These are phyloP conservation scores for Merops nubicus DNA, from an alignment of 2,113 vertebrate species.

Conservation along the genomic window DNA sequence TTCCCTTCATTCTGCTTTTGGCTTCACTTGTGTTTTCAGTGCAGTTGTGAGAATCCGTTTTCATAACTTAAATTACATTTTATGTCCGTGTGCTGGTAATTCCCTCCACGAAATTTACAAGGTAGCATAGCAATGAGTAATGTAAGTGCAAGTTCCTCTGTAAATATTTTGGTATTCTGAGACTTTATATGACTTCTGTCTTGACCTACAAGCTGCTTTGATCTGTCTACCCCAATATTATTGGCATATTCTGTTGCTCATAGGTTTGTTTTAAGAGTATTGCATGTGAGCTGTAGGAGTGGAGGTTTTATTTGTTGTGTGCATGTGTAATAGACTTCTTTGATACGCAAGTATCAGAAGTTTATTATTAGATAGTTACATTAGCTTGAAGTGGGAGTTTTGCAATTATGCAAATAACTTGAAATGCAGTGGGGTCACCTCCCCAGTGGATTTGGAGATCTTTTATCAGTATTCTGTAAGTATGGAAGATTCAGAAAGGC, in stretches of 20 bases:
- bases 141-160: background rate
- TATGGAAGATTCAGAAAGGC: background rate
- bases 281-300: background rate
- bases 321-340: background rate
- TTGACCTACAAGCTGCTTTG: background rate
- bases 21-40: conserved; percentile 14
- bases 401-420: background rate
- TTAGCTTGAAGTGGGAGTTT: background rate
- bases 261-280: background rate
- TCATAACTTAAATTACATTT: background rate
- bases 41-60: conserved; percentile 8
- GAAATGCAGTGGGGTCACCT: background rate
- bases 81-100: background rate
- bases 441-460: background rate
- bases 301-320: background rate
- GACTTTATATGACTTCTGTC: background rate
- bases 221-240: background rate
- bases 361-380: background rate
- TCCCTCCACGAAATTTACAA: background rate
- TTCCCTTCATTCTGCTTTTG: conserved; percentile 1
- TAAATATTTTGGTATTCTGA: background rate
- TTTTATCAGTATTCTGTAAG: background rate
- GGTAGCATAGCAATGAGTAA: background rate
- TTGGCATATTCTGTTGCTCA: background rate
- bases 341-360: background rate